Base-by-base conservation (phyloP, 2,113 vertebrate genomes). In the Paramisgurnus dabryanus region DNA sequence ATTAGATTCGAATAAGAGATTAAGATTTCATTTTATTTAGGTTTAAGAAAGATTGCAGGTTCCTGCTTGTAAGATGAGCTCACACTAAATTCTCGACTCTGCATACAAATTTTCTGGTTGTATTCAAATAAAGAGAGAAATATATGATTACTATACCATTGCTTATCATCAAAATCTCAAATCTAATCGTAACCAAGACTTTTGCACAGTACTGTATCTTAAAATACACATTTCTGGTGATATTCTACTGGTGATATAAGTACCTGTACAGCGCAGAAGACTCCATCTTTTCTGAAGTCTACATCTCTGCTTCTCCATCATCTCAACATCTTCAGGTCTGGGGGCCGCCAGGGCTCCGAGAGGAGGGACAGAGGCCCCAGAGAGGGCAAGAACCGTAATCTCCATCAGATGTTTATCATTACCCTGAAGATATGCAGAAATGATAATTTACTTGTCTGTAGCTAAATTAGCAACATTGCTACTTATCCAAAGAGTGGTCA, bases 211-310 rank as follows among this genome's bases (percentile, higher is more conserved):
- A 47, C 45, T 47, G 45, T 10, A 53, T 12, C 8, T 12, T 53
- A 53, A 10, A 53, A 4, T 10, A 53, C 2, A 12, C 3, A 53
- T 53, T 53, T 12, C 11, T 53, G 49, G 12, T 50, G 49, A 3
- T 50, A 2, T 5, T 50, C 2, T 50, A 4, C 11, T 11, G 7
- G 49, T 10, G 9, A 53, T 12, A 12, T 41, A 18, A 53, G 81
- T 68, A 91, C 90, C 86, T 82, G 88, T 87, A 0, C 78, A 91
- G 61, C 84, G 78, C 55, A 93, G 78, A 0, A 93, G 84, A 12
- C 86, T 88, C 92, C 93, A 93, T 10, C 87, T 76, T 0, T 41
- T 50, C 85, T 91, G 87, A 68, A 93, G 84, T 27, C 67, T 87
- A 17, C n/a, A 55, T 73, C 90, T 89, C 43, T 91, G 76, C 11